Base-by-base conservation (phyloP, 1,140 invertebrate species). In the Diplogasteroides magnus region DNA sequence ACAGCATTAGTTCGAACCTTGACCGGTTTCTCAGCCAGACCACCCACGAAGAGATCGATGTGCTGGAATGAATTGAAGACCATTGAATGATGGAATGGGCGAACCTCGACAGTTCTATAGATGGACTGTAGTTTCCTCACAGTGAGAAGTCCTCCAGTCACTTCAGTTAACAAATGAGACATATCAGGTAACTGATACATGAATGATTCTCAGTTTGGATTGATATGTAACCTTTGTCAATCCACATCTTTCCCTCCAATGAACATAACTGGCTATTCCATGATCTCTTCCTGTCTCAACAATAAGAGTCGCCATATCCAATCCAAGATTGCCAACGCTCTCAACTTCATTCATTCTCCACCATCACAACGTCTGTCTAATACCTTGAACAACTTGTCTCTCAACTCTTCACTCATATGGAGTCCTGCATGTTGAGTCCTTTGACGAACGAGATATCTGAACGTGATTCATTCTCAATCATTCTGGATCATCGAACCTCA, bases 221-320 rank as follows among this genome's bases (percentile, higher is more conserved):
- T 11, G 6, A 48, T 11, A 48, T 48, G 6, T 48, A 48, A 48
- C 37, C 37, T 48, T 48, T 48, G 63, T 61, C 11, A 92, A 79
- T 25, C 89, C 88, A 77, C 91, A 91, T 15, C 90, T 86, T 59
- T 87, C 83, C 65, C 91, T 84, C 85, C 91, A 94, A 64, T 88
- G 86, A 61, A 89, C 89, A 79, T 94, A 96, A 23, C 88, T 82
- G 0, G 90, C 88, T 19, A 97, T 77, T 0, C 91, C 94, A 76
- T 94, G 91, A 84, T 96, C 93, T 66, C 93, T 85, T 14, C 92
- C 92, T 75, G 88, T 80, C 81, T 90, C 89, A 31, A 90, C 87
- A 74, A 88, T 87, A 31, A 88, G 37, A 6, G 37, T 48, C 6
- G 37, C 37, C 37, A 48, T 48, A 48, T 48, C 37, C 37, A 48